phyloP scores from a whole-genome alignment of 2,797 vertebrate genomes.

The Euphonia xanthogaster region DNA sequence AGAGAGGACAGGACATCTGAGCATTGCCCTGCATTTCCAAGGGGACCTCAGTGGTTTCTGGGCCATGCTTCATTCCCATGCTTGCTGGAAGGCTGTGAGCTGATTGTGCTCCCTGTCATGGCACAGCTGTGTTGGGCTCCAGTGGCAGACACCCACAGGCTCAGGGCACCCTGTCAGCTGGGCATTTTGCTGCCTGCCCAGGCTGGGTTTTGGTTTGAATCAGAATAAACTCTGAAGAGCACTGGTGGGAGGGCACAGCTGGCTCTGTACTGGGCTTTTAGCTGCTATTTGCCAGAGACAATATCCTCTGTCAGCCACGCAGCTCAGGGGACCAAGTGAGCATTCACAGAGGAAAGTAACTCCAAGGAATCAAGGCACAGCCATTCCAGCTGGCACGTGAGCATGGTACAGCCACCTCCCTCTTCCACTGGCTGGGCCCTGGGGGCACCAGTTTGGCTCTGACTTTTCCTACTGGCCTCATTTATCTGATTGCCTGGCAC shows the following conservation, averaged over 20 bases:
- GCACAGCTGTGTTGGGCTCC: not conserved
- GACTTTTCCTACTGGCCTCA: not conserved
- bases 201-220: not conserved
- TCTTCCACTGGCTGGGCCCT: not conserved
- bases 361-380: not conserved
- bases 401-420: not conserved
- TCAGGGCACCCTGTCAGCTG: not conserved
- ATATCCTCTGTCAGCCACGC: not conserved
- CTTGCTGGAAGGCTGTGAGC: not conserved
- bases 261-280: accelerated
- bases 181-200: not conserved
- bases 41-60: accelerated
- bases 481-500: not conserved
- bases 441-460: not conserved
- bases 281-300: not conserved
- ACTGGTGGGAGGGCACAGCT: not conserved
- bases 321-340: not conserved
- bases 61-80: not conserved
- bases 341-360: not conserved
- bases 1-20: accelerated
- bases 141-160: not conserved
- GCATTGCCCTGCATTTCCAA: not conserved
- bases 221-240: not conserved
- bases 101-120: not conserved
- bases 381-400: accelerated